A percentile compares a stretch with the other conserved stretches of the same genome.
These are phyloP conservation scores for Lepidurus apus DNA, from an alignment of 1,140 invertebrate genomes.

Conservation along the genomic window DNA sequence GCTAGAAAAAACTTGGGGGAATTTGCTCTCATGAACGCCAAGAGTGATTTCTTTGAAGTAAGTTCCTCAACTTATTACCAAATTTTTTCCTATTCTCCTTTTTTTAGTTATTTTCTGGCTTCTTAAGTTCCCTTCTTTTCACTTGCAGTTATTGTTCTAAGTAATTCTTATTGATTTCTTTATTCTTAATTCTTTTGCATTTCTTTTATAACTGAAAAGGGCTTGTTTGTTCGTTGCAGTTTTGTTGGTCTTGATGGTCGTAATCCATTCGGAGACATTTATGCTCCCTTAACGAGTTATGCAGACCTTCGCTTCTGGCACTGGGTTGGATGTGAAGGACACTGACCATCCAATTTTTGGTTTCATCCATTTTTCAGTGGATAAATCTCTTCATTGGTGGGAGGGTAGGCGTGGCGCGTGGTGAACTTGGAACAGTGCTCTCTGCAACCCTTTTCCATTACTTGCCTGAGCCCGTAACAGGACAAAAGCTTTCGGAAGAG, in stretches of 20 bases:
- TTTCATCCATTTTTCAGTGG: neutral
- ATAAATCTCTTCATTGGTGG: neutral
- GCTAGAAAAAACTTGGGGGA: too few relatives aligned
- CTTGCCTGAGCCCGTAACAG: neutral
- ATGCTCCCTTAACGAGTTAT: conserved; percentile 4
- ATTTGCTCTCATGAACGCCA: too few relatives aligned
- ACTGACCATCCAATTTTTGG: neutral
- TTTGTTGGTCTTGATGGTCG: neutral
- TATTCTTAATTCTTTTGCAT: neutral
- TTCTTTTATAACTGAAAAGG: too few relatives aligned
- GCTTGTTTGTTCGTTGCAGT: neutral
- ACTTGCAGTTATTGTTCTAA: neutral
- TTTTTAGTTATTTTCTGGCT: neutral
- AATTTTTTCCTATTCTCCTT: conserved; percentile 7
- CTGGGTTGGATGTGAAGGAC: neutral
- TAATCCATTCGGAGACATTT: neutral
- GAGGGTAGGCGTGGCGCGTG: neutral
- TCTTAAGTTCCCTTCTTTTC: neutral
- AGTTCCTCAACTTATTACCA: neutral
- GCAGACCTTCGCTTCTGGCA: neutral
- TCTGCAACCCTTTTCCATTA: neutral
- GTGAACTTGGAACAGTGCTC: neutral
- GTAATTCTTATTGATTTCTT: neutral
- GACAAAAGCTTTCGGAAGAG: neutral
- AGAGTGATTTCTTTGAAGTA: neutral